Conservation (phyloP, 1,140 invertebrate species). For the Spodoptera frugiperda region DNA sequence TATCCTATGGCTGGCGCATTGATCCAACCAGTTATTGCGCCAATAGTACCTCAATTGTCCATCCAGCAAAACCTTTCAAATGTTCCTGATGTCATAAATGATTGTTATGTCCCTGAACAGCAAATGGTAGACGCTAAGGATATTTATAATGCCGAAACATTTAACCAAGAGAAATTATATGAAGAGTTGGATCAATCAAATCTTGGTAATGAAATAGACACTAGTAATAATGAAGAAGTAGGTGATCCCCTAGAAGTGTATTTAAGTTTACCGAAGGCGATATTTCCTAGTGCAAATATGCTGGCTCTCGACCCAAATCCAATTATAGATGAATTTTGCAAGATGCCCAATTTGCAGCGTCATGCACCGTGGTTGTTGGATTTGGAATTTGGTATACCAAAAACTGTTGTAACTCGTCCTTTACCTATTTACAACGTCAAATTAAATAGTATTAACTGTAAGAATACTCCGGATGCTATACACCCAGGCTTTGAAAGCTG, state of each 20-base stretch:
- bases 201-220: background rate
- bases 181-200: background rate
- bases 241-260: slow-evolving; percentile 64
- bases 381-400: slow-evolving; percentile 72
- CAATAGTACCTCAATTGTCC: background rate
- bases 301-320: slow-evolving; percentile 68
- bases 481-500: slow-evolving; percentile 74
- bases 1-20: background rate
- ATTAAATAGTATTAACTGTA: slow-evolving; percentile 68
- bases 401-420: slow-evolving; percentile 56
- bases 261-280: slow-evolving; percentile 64
- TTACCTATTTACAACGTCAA: slow-evolving; percentile 70
- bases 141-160: background rate
- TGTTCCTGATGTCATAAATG: background rate
- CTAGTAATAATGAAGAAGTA: background rate
- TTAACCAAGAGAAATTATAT: background rate
- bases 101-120: background rate
- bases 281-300: slow-evolving; percentile 67
- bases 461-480: slow-evolving; percentile 63
- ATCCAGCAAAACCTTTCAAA: background rate
- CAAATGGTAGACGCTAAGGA: background rate
- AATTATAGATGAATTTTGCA: slow-evolving; percentile 75
- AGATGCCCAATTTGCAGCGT: slow-evolving; percentile 58
- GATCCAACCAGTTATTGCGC: background rate
- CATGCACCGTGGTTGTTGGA: slow-evolving; percentile 71